A percentile compares a stretch with the other conserved stretches of the same genome.
These are phyloP conservation scores for Greenwoodochromis staneri DNA, from an alignment of 2,113 vertebrate genomes.

Conservation along the genomic window DNA sequence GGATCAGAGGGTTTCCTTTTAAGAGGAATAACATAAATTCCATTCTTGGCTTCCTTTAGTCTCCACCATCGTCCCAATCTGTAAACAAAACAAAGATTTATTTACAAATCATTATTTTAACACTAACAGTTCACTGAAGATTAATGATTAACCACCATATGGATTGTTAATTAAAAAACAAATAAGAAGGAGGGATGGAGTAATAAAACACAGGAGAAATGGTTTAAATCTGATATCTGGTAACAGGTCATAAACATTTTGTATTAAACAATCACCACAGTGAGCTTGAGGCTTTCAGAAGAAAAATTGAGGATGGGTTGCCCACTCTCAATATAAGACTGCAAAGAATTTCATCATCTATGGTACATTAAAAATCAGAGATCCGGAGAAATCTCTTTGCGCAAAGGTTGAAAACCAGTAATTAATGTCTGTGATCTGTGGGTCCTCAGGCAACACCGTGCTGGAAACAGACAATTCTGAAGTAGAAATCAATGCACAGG, in stretches of 20 bases:
- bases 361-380: neutral
- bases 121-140: neutral
- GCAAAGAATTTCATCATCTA: neutral
- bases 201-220: neutral
- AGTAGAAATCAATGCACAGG: neutral
- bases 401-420: neutral
- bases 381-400: neutral
- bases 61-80: slow-evolving; percentile 78
- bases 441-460: neutral
- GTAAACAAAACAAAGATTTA: neutral
- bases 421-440: neutral
- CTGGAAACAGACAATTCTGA: neutral
- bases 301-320: neutral
- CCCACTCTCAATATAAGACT: neutral
- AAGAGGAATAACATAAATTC: slow-evolving; percentile 74
- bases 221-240: neutral
- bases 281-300: neutral
- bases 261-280: neutral
- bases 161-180: neutral
- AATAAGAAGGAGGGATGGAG: neutral
- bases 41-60: slow-evolving; percentile 74
- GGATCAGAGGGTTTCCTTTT: slow-evolving; percentile 54
- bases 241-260: neutral
- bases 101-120: neutral
- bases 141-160: neutral